Conservation (phyloP, 2,113 vertebrate genomes). For the Myotis brandtii region DNA sequence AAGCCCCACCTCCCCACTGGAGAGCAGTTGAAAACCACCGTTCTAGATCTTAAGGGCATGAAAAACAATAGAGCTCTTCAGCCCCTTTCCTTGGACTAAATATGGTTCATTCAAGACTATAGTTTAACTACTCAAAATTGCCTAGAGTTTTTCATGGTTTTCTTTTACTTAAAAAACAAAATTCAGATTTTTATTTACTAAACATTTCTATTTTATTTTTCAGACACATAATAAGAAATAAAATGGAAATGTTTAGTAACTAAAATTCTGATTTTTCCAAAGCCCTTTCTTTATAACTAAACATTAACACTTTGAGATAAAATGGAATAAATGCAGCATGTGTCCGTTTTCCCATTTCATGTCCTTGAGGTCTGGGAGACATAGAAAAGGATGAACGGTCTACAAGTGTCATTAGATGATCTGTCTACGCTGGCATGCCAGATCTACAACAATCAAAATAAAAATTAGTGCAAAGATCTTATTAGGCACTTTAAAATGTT, state of each 20-base stretch:
- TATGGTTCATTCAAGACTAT: slow-evolving; percentile 69
- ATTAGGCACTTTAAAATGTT: fast-evolving
- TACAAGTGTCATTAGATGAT: fast-evolving
- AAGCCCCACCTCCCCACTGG: neutral
- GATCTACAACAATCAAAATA: fast-evolving
- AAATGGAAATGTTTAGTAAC: neutral
- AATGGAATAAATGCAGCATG: slow-evolving; percentile 25
- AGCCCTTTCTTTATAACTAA: neutral
- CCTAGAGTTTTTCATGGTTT: slow-evolving; percentile 60
- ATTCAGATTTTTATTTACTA: no score
- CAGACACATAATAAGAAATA: slow-evolving; percentile 71
- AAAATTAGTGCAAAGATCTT: neutral
- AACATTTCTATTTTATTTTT: neutral
- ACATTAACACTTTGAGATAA: neutral
- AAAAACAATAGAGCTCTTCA: slow-evolving; percentile 62
- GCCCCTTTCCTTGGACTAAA: slow-evolving; percentile 7
- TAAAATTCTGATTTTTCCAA: neutral
- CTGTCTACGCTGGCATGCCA: neutral
- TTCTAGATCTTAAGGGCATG: slow-evolving; percentile 55
- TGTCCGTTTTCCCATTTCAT: no score
- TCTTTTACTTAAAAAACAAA: neutral
- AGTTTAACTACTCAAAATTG: slow-evolving; percentile 75
- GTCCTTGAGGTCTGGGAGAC: neutral
- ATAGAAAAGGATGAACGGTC: neutral
- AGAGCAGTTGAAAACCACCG: neutral